Evolutionary conservation across 2,113 vertebrate genomes (phyloP).

Genomic region (Colius striatus): DNA sequence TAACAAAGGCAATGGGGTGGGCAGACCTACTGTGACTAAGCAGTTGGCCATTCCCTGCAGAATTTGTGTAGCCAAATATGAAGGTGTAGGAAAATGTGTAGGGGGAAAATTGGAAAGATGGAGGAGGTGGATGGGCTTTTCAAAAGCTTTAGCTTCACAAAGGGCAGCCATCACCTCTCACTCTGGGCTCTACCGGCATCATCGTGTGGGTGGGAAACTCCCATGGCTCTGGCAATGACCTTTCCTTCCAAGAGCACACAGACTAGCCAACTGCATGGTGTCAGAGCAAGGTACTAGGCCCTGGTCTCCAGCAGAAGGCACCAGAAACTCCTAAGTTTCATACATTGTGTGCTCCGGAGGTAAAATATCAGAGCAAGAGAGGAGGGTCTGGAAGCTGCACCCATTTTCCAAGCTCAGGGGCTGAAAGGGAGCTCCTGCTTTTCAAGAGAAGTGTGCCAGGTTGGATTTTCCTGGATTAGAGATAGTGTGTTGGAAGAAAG

Average conservation of each 20-base stretch:
- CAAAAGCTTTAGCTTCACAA: background rate
- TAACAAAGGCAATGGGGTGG: background rate
- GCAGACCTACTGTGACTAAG: background rate
- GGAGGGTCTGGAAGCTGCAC: background rate
- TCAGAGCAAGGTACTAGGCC: background rate
- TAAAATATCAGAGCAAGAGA: background rate
- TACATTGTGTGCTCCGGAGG: rapidly evolving
- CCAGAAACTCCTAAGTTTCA: background rate
- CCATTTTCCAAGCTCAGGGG: background rate
- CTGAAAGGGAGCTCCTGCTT: background rate
- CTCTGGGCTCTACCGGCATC: background rate
- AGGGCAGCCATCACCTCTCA: background rate
- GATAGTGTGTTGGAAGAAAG: background rate
- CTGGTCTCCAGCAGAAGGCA: background rate
- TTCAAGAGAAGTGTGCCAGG: background rate
- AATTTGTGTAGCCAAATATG: background rate
- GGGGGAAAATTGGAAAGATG: background rate
- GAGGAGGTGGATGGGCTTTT: background rate
- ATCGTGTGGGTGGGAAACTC: background rate
- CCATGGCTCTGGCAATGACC: background rate
- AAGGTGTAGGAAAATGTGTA: background rate
- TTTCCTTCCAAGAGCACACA: background rate
- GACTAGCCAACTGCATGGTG: background rate
- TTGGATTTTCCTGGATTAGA: background rate
- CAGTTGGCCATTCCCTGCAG: background rate